These are phyloP conservation scores for Chironomus tentans DNA, from an alignment of 2,888 invertebrate species.

Conservation along the genomic window DNA sequence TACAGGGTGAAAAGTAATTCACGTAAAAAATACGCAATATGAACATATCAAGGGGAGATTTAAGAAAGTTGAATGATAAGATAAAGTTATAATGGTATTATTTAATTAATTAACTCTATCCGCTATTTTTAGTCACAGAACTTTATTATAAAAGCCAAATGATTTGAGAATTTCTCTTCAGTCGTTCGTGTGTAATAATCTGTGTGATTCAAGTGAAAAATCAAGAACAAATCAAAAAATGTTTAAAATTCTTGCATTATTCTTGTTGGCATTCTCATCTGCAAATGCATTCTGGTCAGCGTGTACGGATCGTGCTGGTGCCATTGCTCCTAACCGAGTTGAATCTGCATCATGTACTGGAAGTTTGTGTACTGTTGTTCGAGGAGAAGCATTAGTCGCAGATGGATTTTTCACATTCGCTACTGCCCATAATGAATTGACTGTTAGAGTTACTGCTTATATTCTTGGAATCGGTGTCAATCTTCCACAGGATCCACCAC, in stretches of 20 bases:
- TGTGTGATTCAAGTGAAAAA: too few relatives aligned
- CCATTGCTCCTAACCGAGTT: neutral
- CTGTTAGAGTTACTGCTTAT: neutral
- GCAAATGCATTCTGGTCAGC: neutral
- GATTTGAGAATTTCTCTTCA: too few relatives aligned
- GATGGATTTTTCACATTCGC: neutral
- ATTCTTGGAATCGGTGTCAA: neutral
- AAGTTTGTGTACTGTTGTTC: neutral
- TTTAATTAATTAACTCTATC: too few relatives aligned
- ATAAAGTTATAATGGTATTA: too few relatives aligned
- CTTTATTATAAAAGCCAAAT: too few relatives aligned
- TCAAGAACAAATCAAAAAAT: neutral
- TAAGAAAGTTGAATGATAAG: too few relatives aligned
- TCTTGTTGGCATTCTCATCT: neutral
- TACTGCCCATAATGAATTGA: neutral
- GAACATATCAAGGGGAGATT: too few relatives aligned
- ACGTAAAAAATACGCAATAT: too few relatives aligned
- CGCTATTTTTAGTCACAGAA: too few relatives aligned
- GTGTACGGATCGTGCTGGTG: neutral
- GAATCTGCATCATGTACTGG: neutral
- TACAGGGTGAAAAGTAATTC: too few relatives aligned
- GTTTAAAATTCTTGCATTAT: neutral
- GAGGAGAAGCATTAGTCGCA: neutral
- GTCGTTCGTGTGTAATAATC: too few relatives aligned
- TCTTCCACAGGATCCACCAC: neutral